A percentile compares a stretch with the other conserved stretches of the same genome.
Conservation (phyloP, 2,113 vertebrate species). For the Galeopterus variegatus region DNA sequence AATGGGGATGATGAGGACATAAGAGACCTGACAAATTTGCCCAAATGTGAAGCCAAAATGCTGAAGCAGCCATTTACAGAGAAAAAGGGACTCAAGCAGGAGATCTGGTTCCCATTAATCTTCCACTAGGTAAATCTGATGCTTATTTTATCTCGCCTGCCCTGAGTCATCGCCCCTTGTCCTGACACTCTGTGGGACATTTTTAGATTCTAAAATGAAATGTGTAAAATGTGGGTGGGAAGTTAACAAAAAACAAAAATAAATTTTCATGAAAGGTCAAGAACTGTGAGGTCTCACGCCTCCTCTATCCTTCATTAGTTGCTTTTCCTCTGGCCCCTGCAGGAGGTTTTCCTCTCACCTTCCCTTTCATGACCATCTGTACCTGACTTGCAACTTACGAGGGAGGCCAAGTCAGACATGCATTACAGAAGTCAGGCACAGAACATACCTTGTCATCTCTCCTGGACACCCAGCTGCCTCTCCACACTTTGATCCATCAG, state of each 20-base stretch:
- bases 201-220: constrained; percentile 52
- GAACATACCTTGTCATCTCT: background rate
- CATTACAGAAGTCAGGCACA: background rate
- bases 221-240: background rate
- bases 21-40: background rate
- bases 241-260: background rate
- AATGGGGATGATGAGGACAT: background rate
- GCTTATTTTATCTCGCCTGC: background rate
- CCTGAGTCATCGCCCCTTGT: background rate
- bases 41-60: background rate
- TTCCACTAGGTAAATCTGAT: background rate
- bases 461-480: background rate
- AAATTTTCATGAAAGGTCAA: background rate
- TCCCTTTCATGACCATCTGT: background rate
- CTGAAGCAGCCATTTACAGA: background rate
- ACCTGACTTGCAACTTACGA: background rate
- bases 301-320: background rate
- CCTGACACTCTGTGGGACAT: background rate
- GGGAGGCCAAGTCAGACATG: background rate
- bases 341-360: background rate
- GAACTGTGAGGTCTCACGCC: background rate
- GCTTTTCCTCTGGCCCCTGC: background rate
- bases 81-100: background rate
- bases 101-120: background rate
- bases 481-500: background rate